These are phyloP conservation scores for Siphamia tubifer DNA, from an alignment of 2,113 vertebrate genomes.

Conservation along the genomic window DNA sequence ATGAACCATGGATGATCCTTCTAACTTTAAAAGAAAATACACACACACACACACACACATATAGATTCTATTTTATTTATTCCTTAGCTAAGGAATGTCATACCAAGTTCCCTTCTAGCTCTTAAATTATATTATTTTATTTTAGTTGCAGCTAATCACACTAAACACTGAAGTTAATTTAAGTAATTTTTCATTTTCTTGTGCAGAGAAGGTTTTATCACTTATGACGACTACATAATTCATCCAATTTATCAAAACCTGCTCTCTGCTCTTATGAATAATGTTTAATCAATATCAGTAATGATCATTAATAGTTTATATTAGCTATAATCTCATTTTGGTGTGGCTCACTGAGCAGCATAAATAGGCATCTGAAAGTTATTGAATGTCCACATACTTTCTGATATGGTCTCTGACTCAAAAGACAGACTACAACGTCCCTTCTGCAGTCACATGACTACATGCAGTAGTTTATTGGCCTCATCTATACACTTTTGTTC, in stretches of 20 bases:
- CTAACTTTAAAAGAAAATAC: too few relatives aligned
- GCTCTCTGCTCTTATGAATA: conserved; percentile 38
- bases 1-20: too few relatives aligned
- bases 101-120: too few relatives aligned
- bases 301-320: conserved; percentile 66
- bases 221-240: conserved; percentile 43
- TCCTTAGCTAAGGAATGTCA: too few relatives aligned
- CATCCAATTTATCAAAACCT: conserved; percentile 37
- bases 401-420: not conserved
- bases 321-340: conserved; percentile 49
- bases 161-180: conserved; percentile 19
- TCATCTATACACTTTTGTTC: too few relatives aligned
- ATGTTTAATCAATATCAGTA: conserved; percentile 69
- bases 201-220: not conserved
- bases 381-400: conserved; percentile 2
- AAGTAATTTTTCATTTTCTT: conserved; percentile 35
- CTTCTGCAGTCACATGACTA: too few relatives aligned
- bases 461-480: too few relatives aligned
- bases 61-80: too few relatives aligned
- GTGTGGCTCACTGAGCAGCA: conserved; percentile 53
- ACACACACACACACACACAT: too few relatives aligned
- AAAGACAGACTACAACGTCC: too few relatives aligned
- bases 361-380: conserved; percentile 41
- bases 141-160: conserved; percentile 2
- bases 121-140: not conserved